phyloP scores from a whole-genome alignment of 1,140 invertebrate species.

The Penaeus chinensis region DNA sequence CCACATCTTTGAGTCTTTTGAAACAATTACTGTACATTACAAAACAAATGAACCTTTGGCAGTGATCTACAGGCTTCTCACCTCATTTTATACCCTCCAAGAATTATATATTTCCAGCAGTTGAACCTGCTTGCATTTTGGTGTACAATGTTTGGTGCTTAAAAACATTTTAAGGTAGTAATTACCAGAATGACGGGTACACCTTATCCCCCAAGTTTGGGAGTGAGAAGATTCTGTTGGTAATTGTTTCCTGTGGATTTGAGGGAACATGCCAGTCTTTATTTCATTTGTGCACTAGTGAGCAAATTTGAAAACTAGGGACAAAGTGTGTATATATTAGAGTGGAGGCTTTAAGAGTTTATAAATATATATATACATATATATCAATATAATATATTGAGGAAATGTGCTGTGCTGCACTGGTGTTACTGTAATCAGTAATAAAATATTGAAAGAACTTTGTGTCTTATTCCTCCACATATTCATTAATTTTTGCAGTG shows the following conservation, averaged over 20 bases:
- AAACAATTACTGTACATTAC: too few species aligned
- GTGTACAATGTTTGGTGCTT: conserved; percentile 27
- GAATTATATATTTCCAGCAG: not conserved
- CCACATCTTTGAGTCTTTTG: too few species aligned
- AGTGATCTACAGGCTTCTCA: not conserved
- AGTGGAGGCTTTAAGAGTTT: conserved; percentile 25
- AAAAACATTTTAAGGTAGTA: conserved; percentile 2
- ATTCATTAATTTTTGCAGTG: not conserved
- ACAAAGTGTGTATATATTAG: conserved; percentile 24
- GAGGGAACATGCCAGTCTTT: not conserved
- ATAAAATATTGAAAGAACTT: not conserved
- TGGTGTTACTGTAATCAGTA: conserved; percentile 24
- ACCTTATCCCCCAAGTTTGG: conserved; percentile 7
- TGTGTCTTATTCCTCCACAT: not conserved
- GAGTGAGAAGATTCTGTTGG: not conserved
- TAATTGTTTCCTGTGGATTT: conserved; percentile 1
- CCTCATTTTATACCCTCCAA: not conserved
- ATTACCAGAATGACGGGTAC: conserved; percentile 22
- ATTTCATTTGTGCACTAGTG: too few species aligned
- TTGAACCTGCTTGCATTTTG: conserved; percentile 20
- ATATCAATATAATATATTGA: conserved; percentile 28
- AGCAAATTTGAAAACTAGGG: conserved; percentile 9
- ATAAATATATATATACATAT: not conserved
- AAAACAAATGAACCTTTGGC: too few species aligned
- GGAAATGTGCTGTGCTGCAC: conserved; percentile 21